Conservation (phyloP, 2,888 invertebrate species). For the Apotomis betuletana region DNA sequence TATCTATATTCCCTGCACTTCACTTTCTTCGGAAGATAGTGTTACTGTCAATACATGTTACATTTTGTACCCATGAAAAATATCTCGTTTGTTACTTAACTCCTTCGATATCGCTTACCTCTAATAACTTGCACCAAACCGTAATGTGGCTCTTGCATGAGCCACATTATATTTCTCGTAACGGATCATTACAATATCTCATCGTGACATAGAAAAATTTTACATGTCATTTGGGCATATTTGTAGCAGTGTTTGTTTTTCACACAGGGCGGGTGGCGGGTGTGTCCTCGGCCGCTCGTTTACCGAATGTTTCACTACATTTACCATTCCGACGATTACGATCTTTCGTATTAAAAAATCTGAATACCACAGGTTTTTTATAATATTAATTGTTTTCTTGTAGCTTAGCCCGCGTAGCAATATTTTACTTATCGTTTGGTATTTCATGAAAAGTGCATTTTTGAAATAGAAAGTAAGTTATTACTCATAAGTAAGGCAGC, state of each 20-base stretch:
- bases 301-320: conserved; percentile 63
- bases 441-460: no score
- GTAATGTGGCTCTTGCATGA: conserved; percentile 75
- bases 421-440: no score
- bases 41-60: no score
- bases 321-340: conserved; percentile 60
- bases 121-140: conserved; percentile 15
- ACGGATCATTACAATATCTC: conserved; percentile 82
- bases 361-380: conserved; percentile 10
- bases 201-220: conserved; percentile 82
- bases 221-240: conserved; percentile 79
- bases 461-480: no score
- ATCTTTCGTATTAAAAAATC: conserved; percentile 57
- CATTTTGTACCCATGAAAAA: no score
- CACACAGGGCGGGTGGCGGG: conserved; percentile 65
- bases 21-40: no score
- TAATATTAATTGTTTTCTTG: no score
- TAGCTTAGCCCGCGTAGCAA: no score
- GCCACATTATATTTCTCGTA: conserved; percentile 78
- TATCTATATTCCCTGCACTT: no score
- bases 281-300: conserved; percentile 65
- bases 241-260: conserved; percentile 81
- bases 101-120: neutral
- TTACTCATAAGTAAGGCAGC: no score
- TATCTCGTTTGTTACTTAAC: no score